phyloP scores from a whole-genome alignment of 2,888 invertebrate genomes.

The Ptychoptera albimana region DNA sequence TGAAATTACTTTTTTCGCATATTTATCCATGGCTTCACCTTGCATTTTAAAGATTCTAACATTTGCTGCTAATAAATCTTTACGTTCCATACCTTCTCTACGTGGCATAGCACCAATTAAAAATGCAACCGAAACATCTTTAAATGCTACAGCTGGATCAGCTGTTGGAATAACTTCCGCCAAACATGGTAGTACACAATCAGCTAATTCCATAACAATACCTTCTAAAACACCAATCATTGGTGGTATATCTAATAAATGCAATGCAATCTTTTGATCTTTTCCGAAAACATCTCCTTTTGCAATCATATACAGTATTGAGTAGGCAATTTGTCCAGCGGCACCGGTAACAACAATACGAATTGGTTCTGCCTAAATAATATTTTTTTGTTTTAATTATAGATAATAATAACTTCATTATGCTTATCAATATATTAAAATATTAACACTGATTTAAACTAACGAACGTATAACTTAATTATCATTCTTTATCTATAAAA shows the following conservation, averaged over 20 bases:
- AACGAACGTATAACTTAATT: no score
- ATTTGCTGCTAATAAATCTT: constrained; percentile 92
- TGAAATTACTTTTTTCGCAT: constrained; percentile 53
- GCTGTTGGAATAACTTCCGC: constrained; percentile 72
- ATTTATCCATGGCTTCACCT: constrained; percentile 82
- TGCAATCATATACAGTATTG: constrained; percentile 83
- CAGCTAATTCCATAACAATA: constrained; percentile 93
- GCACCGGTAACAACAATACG: constrained; percentile 95
- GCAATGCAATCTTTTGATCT: constrained; percentile 71
- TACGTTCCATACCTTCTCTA: constrained; percentile 95
- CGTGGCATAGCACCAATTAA: constrained; percentile 97
- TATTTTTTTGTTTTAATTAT: no score
- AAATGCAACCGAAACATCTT: constrained; percentile 90
- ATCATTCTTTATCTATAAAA: no score
- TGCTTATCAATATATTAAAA: no score
- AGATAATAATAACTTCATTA: no score
- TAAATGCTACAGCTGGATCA: constrained; percentile 83
- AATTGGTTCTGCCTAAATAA: constrained; percentile 65
- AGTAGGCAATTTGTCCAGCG: constrained; percentile 98
- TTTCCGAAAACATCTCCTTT: constrained; percentile 92
- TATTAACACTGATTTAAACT: no score
- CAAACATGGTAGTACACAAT: constrained; percentile 85
- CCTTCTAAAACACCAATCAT: constrained; percentile 97
- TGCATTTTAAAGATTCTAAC: constrained; percentile 97
- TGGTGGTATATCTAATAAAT: constrained; percentile 85